Conservation (phyloP, 2,888 invertebrate genomes). For the Eupithecia subumbrata region DNA sequence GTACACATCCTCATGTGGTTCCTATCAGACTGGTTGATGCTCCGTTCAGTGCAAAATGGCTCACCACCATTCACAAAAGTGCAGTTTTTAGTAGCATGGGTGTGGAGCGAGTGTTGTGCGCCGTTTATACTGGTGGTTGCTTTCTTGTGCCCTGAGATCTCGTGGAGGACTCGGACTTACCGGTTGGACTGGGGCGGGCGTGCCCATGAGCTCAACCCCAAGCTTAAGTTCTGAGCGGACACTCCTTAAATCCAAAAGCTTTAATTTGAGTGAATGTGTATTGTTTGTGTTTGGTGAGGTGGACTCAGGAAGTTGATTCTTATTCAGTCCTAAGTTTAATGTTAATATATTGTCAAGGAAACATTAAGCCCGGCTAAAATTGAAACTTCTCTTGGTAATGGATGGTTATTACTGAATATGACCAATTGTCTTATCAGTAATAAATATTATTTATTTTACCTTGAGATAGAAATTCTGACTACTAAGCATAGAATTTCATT, state of each 20-base stretch:
- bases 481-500: background rate
- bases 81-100: conserved; percentile 97
- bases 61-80: conserved; percentile 97
- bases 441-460: background rate
- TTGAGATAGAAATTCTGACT: background rate
- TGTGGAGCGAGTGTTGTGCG: conserved; percentile 95
- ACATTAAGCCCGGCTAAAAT: background rate
- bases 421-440: background rate
- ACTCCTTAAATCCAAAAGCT: conserved; percentile 65
- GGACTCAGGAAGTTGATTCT: conserved; percentile 12
- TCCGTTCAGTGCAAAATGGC: conserved; percentile 95
- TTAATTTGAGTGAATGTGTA: conserved; percentile 63
- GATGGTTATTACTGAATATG: background rate
- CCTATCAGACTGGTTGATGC: conserved; percentile 96
- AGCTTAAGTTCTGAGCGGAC: conserved; percentile 85
- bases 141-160: conserved; percentile 93
- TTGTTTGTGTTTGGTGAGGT: conserved; percentile 14
- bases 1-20: conserved; percentile 98
- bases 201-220: conserved; percentile 93
- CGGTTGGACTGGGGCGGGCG: conserved; percentile 97
- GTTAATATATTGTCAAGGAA: background rate
- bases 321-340: background rate
- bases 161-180: conserved; percentile 96
- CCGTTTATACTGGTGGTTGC: conserved; percentile 95
- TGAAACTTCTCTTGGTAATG: background rate